Base-by-base conservation (phyloP, 2,888 invertebrate species). In the Brenthis ino region DNA sequence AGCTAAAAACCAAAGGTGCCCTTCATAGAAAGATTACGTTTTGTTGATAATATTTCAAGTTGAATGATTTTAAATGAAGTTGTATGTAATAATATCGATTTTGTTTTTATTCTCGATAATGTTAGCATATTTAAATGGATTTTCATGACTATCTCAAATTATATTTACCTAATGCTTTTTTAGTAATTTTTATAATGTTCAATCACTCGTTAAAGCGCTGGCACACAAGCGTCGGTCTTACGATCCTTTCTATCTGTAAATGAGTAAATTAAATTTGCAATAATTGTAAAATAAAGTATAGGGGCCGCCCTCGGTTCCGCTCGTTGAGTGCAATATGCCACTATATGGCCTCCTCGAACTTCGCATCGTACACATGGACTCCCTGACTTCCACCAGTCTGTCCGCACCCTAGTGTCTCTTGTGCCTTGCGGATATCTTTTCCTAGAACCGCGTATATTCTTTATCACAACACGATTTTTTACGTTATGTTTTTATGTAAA, bases 1-100 rank as follows among this genome's bases (percentile, higher is more conserved):
- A 95, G 95, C 95, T 95, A 95, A 94, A 96, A 96, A 96, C 96
- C 96, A 96, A 96, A 96, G 96, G 96, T 96, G 96, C 96, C 96
- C 96, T 96, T 94, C 94, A 93, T 92, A 93, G 89, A 91, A 91
- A 87, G 88, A 91, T 91, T 92, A 92, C 91, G 91, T 93, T 93
- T 90, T 93, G 92, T 93, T 93, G 87, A 88, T 88, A 87, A 91
- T 91, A 89, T 89, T 91, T 91, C 91, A 89, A 91, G 91, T 91
- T 91, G 84, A 91, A 90, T 91, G 85, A 87, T 91, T 91, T 86
- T 89, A 85, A 89, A 90, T 88, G 85, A 87, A 91, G 85, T 91
- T 92, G 91, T 91, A 88, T 87, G 83, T 89, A 90, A 89, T 89
- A 79, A 88, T 85, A 86, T 89, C 86, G 84, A 89, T 87, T 92